Base-by-base conservation (phyloP, 2,888 invertebrate species). In the Hoplodrina ambigua region DNA sequence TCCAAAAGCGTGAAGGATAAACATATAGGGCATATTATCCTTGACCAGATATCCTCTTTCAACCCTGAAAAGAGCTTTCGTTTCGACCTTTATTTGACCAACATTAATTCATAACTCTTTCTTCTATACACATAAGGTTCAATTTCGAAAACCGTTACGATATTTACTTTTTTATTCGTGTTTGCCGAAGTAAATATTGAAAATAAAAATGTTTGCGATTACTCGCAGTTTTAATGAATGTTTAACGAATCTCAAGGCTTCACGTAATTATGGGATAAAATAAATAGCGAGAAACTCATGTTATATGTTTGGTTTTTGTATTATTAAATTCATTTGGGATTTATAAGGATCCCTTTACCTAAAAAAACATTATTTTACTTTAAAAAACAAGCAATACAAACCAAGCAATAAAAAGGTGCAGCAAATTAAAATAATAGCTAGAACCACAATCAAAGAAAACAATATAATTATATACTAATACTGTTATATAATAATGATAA, bases 201-300 rank as follows among this genome's bases (percentile, higher is more conserved):
- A 83, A 86, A 85, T 74, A 84, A 83, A 85, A 85, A 84, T 86
- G 76, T 87, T 87, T 86, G 85, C 85, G 66, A 85, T 84, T 80
- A 85, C 82, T 81, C 82, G 78, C 81, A 78, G 78, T 77, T 85
- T 83, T 83, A 86, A 87, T 86, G 76, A 85, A 83, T 86, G 81
- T 85, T 85, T 84, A 82, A 84, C 77, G 74, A 76, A 75, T 78
- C 76, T 83, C 83, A 85, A 86, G 86, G 82, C 60, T 80, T 62
- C 67, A 77, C 59, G 69, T 75, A 62, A 82, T 84, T 77, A 82
- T 69, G 72, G 72, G 81, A 75, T 78, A 82, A 75, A 75, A 69
- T 75, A 82, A 82, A 82, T 61, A 81, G 52, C 63, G 53, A 33
- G 56, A 78, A 69, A 72, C 66, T 61, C 80, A 44, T 53, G 30